Evolutionary conservation across 2,888 invertebrate genomes (phyloP), one percentile per base, ranked within the genome.

Genomic region (Nesidiocoris tenuis): DNA sequence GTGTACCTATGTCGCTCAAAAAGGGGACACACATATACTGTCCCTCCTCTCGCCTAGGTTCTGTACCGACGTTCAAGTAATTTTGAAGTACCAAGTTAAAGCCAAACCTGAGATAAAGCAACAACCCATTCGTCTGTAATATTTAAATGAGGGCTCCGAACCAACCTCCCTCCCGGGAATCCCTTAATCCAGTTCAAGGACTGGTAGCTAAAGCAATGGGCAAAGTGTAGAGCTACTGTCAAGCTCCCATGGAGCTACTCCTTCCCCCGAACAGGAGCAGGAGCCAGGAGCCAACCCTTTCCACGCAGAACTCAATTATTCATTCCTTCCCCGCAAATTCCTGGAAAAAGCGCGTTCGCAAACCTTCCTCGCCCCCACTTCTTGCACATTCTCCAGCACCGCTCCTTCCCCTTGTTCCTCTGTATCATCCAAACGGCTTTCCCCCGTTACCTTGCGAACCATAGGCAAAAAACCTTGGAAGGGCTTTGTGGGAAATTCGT

Each of bases 91-190:
- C n/a, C n/a, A 65, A 65, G 65, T 65, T 39, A 65, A 65, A 17
- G 39, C 17, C 24, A 64, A 25, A 17, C 65, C 25, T 19, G 65
- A 67, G 67, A 55, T 67, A 67, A 39, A 39, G 67, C 67, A 67
- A 67, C 67, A 67, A 55, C 67, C 55, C 39, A 55, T 55, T 67
- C 22, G 23, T 21, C 55, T 67, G 67, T 67, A 56, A 67, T 67
- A 67, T 67, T 67, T 67, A 67, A 67, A 67, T 67, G 67, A 67
- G 67, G 19, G n/a, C 55, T 7, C 56, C 55, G 67, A 55, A 67
- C 55, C 67, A 25, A 65, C 17, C 25, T 16, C 39, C 21, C 39
- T n/a, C 24, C 65, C 39, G 25, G 39, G 23, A 19, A 39, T 39
- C 39, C 65, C 9, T 17, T 65, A 65, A 65, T 65, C 65, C 65